Evolutionary conservation across 2,888 invertebrate genomes (phyloP).

Genomic region (Caenorhabditis imperialis): DNA sequence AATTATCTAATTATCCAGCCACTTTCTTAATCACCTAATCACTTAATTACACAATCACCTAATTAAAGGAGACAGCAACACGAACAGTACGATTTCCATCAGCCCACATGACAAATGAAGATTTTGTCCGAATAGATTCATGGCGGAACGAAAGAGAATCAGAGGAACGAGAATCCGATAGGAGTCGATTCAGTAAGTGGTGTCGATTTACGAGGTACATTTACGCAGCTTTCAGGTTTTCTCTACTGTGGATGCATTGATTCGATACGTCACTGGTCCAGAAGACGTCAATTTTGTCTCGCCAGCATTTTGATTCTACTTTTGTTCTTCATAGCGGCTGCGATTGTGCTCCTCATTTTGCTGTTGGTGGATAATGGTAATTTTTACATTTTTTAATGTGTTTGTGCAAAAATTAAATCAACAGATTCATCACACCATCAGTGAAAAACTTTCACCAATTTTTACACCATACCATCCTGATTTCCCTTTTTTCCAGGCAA

Average conservation of each 20-base stretch:
- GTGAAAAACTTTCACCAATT: too few species aligned
- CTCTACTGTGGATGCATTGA: constrained; percentile 26
- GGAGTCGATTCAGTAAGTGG: constrained; percentile 15
- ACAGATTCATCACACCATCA: too few species aligned
- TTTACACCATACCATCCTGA: background rate
- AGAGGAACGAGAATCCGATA: constrained; percentile 22
- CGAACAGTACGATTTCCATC: constrained; percentile 49
- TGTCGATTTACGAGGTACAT: background rate
- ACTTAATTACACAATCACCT: background rate
- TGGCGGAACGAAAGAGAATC: constrained; percentile 41
- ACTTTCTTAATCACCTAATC: too few species aligned
- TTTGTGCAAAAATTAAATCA: too few species aligned
- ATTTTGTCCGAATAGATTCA: constrained; percentile 43
- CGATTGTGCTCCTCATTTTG: constrained; percentile 43
- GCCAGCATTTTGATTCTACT: constrained; percentile 34
- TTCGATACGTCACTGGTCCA: constrained; percentile 42
- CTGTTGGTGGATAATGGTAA: constrained; percentile 44
- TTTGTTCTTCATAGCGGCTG: constrained; percentile 43
- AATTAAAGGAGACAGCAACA: constrained; percentile 27
- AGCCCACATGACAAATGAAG: constrained; percentile 39
- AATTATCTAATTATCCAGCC: too few species aligned
- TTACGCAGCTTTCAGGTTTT: constrained; percentile 13
- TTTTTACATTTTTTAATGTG: background rate
- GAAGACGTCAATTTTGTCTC: constrained; percentile 31
- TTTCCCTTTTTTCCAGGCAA: constrained; percentile 7